A percentile compares a stretch with the other conserved stretches of the same genome.
Conservation (phyloP, 2,113 vertebrate species). For the Pygathrix nemaeus region DNA sequence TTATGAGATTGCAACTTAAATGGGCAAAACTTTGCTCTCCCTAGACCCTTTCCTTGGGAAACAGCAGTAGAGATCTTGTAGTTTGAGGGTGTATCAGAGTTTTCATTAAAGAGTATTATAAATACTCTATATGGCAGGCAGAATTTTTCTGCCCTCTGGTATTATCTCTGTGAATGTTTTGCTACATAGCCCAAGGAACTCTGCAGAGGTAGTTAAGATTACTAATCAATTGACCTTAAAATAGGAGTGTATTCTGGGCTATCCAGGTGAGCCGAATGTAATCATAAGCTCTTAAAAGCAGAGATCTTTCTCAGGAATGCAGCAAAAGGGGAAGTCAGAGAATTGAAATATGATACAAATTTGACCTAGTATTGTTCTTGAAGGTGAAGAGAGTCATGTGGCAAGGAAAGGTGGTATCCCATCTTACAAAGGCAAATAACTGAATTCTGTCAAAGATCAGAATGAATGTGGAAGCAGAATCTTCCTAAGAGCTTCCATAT, state of each 20-base stretch:
- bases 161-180: neutral
- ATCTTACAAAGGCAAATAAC: neutral
- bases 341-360: neutral
- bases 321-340: neutral
- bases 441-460: neutral
- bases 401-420: neutral
- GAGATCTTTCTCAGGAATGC: neutral
- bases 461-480: neutral
- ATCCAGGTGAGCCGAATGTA: neutral
- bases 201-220: neutral
- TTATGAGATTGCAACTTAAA: neutral
- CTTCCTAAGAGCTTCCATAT: neutral
- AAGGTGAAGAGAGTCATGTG: neutral
- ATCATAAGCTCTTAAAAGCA: neutral
- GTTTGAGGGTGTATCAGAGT: neutral
- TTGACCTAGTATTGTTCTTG: neutral
- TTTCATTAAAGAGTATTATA: neutral
- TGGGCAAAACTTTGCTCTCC: neutral
- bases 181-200: neutral
- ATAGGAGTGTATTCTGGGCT: neutral
- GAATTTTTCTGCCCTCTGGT: neutral
- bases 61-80: neutral
- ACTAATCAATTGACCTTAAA: neutral
- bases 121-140: neutral
- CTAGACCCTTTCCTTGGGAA: neutral